Evolutionary conservation across 2,888 invertebrate genomes (phyloP), one percentile per base, ranked within the genome.

Genomic region (Lymantria dispar): DNA sequence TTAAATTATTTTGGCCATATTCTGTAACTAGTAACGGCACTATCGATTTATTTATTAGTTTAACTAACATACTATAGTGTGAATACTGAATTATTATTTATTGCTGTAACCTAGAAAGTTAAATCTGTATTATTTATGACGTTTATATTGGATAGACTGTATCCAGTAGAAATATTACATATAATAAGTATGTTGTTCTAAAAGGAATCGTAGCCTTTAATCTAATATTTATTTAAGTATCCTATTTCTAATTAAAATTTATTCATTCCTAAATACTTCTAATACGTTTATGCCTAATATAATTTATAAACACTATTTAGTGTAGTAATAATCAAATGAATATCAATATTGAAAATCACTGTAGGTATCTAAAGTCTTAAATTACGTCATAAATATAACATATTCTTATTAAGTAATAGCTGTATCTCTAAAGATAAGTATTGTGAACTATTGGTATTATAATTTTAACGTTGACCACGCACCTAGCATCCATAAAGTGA

Each of bases 401-500:
- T 47, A 54, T 49, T 52, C 49, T 57, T 64, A 64, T 57, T 60
- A 63, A 65, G 60, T 63, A 66, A 64, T 66, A 66, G 48, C 29
- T 37, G 49, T 60, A 63, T 53, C 52, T 56, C 50, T 49, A 54
- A 22, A 64, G 52, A 55, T 44, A 43, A 37, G 50, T 39, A 56
- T 66, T 58, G 54, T 63, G 38, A 44, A 22, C 44, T 41, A 49
- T 52, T 48, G 33, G 39, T 52, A 52, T 52, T 48, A 62, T 50
- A 66, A 60, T 52, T 57, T 52, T 56, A 54, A 55, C 44, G 64
- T 65, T 60, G 56, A 61, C 49, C 58, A 68, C 58, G 56, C 65
- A 65, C 65, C 59, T 37, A 56, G 55, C 54, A 54, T 59, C 62
- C 64, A 68, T 62, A 63, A 58, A 68, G 56, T 60, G 50, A 62